A percentile compares a stretch with the other conserved stretches of the same genome.
phyloP scores from a whole-genome alignment of 1,140 invertebrate species.

The Hycleus cichorii region DNA sequence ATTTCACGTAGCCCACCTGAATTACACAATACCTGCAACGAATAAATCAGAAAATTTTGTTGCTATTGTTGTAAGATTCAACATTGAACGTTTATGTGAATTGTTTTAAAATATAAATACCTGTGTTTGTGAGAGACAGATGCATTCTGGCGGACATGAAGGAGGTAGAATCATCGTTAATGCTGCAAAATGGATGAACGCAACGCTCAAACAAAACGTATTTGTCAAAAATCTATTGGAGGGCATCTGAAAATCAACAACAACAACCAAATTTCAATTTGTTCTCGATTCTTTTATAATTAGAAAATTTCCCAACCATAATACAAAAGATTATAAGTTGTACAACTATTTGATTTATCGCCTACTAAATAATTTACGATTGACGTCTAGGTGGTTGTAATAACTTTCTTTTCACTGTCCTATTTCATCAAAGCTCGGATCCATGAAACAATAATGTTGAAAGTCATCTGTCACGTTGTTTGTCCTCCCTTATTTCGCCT shows the following conservation, averaged over 20 bases:
- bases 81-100: too few relatives aligned
- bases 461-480: too few relatives aligned
- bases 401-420: too few relatives aligned
- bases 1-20: constrained; percentile 71
- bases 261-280: too few relatives aligned
- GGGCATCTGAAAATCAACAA: constrained; percentile 27
- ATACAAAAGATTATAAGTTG: neutral
- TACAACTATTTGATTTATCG: too few relatives aligned
- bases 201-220: constrained; percentile 27
- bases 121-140: constrained; percentile 74
- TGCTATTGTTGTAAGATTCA: too few relatives aligned
- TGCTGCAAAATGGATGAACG: constrained; percentile 33
- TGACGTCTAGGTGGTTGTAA: too few relatives aligned
- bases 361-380: too few relatives aligned
- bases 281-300: neutral
- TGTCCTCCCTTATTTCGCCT: too few relatives aligned
- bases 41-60: constrained; percentile 13
- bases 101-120: constrained; percentile 43
- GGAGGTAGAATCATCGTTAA: constrained; percentile 32
- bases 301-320: too few relatives aligned
- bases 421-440: too few relatives aligned
- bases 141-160: constrained; percentile 63
- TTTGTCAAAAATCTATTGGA: constrained; percentile 22
- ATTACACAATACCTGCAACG: constrained; percentile 72
- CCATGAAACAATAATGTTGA: too few relatives aligned